Percentiles rank a stretch among this genome's conserved stretches.
These are phyloP conservation scores for Craterocephalus amniculus DNA, from an alignment of 2,797 vertebrate species.

Conservation along the genomic window DNA sequence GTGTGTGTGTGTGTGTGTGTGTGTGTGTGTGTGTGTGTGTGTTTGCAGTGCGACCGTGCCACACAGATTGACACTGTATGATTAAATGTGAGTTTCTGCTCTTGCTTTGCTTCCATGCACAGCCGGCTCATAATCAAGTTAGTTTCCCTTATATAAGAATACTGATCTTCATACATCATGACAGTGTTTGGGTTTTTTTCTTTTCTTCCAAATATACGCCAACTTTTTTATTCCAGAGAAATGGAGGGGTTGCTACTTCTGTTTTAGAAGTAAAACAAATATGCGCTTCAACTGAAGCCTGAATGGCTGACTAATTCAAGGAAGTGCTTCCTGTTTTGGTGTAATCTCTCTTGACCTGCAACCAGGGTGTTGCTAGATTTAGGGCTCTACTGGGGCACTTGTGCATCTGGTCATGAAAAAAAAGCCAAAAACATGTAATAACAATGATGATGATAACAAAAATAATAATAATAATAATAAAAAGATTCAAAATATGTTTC, in stretches of 20 bases:
- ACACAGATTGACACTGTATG: constrained; percentile 5
- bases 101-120: background rate
- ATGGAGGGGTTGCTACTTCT: too few species aligned
- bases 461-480: too few species aligned
- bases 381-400: too few species aligned
- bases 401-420: too few species aligned
- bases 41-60: constrained; percentile 36
- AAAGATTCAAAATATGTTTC: too few species aligned
- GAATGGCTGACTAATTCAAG: background rate
- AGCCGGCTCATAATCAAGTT: too few species aligned
- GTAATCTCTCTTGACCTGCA: background rate
- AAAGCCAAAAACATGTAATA: too few species aligned
- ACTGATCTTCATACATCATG: background rate
- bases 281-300: background rate
- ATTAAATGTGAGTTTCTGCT: background rate
- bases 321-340: background rate
- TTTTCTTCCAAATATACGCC: background rate
- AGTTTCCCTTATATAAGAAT: background rate
- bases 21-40: constrained; percentile 17
- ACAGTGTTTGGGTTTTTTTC: background rate
- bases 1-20: constrained; percentile 22
- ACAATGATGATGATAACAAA: too few species aligned
- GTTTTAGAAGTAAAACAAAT: background rate
- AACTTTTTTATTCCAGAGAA: too few species aligned
- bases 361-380: too few species aligned